Base-by-base conservation (phyloP, 2,113 vertebrate genomes). In the Piprites chloris region DNA sequence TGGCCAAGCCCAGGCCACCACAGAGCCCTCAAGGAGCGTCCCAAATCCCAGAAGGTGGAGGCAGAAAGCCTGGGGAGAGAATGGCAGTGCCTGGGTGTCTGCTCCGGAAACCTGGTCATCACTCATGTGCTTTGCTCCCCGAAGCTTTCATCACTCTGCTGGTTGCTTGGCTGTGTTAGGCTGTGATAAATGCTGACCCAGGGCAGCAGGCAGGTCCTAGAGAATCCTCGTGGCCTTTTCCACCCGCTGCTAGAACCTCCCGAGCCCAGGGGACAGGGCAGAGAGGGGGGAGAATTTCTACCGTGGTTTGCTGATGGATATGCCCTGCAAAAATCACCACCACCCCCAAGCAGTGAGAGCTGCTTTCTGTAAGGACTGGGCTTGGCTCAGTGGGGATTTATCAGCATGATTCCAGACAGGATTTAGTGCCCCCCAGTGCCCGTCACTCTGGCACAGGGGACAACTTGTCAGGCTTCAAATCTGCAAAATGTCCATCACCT, bases 61-160 rank as follows among this genome's bases (percentile, higher is more conserved):
- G 53, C 41, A 39, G 30, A 59, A 59, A 83, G 27, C n/a, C 1
- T 0, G 46, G 30, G 44, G 20, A 62, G 24, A 58, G 74, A 59
- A 69, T 39, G 59, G 84, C 75, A 69, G 5, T 15, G 30, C 14
- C 47, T 8, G 3, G 9, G 14, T 35, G 21, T 18, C 23, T 83
- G 4, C 22, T 44, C 65, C 52, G 28, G 74, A 76, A 86, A 61
- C 33, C 9, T 39, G 35, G 39, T 67, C 55, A 56, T 92, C 33
- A 42, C 69, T 93, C 66, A 52, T 49, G 75, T 47, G n/a, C 44
- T 96, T 75, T 94, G 81, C 52, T 86, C 32, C 33, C 32, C 69
- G 82, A 93, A 74, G 83, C 52, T 89, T 94, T 96, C 87, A 66
- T 88, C 82, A 35, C 65, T 65, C 79, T 91, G 61, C 59, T 85